A percentile compares a stretch with the other conserved stretches of the same genome.
Conservation (phyloP, 2,113 vertebrate genomes). For the Coturnix japonica region DNA sequence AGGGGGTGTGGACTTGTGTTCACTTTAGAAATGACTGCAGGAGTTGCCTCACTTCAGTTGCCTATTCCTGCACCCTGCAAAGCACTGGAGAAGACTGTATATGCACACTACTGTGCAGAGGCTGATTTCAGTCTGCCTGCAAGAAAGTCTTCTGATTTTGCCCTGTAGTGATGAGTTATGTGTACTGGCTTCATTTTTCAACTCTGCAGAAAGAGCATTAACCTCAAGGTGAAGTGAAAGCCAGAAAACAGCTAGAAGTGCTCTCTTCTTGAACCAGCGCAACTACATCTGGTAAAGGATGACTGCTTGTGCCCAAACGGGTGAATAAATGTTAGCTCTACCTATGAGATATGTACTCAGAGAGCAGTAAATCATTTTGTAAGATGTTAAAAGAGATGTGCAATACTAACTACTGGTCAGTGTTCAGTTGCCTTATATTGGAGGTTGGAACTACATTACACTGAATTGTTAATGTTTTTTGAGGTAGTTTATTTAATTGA, state of each 20-base stretch:
- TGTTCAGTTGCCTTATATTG: neutral
- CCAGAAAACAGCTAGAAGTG: slow-evolving; percentile 1
- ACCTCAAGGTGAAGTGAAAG: slow-evolving; percentile 14
- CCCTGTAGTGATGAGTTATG: neutral
- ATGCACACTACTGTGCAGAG: neutral
- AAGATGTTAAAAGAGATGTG: neutral
- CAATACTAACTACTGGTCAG: neutral
- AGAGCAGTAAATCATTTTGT: neutral
- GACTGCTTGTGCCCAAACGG: neutral
- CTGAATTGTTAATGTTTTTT: neutral
- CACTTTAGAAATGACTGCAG: neutral
- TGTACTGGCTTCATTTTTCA: neutral
- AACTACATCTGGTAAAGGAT: neutral
- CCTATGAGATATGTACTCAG: neutral
- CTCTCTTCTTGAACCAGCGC: neutral
- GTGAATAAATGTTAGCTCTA: neutral
- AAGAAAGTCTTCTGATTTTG: neutral
- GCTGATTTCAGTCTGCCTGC: neutral
- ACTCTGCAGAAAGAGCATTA: neutral
- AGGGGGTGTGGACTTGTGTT: neutral
- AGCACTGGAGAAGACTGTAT: neutral
- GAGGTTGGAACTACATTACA: neutral
- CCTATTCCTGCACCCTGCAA: fast-evolving
- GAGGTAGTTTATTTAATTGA: neutral
- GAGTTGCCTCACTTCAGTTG: neutral